Evolutionary conservation across 2,888 invertebrate species (phyloP), one percentile per base, ranked within the genome.

Genomic region (Heliconius aoede): DNA sequence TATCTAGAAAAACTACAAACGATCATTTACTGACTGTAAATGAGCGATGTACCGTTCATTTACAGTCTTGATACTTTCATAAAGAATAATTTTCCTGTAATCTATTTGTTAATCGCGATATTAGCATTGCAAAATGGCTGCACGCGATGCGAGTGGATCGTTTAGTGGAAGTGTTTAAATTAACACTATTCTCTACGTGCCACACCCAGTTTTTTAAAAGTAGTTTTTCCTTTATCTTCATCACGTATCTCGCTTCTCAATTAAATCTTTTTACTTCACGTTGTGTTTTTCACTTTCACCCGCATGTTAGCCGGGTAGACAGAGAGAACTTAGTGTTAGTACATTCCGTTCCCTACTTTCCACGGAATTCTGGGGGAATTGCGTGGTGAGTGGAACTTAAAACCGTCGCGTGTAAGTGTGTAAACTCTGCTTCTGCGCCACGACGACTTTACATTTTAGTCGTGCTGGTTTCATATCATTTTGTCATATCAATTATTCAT

Each of bases 81-180:
- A 67, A 67, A 67, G 26, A 24, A 26, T 26, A 21, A 21, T 40
- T 46, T 67, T 67, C 21, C 67, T 26, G 21, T 67, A 67, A 46
- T 67, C 67, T 46, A 26, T 67, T 40, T 36, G 65, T 40, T 8
- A 21, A 36, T 40, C 26, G 40, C 67, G 1, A 26, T 36, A n/a
- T 67, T 67, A 67, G 40, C 40, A 67, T 67, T 67, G 40, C 67
- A 67, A 67, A 62, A 67, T 28, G 26, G 40, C 28, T 28, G 21
- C 67, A 67, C 67, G 67, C 67, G 67, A 67, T 40, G 26, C 40
- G 67, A 24, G 26, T 7, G 24, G 61, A 55, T 69, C 51, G 68
- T 51, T 51, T 69, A 67, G 68, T 30, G 26, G n/a, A 64, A 62
- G 64, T 64, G 32, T 64, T 51, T 30, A 46, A 21, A 36, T 26